phyloP scores from a whole-genome alignment of 2,113 vertebrate genomes.

The Dipodomys merriami region DNA sequence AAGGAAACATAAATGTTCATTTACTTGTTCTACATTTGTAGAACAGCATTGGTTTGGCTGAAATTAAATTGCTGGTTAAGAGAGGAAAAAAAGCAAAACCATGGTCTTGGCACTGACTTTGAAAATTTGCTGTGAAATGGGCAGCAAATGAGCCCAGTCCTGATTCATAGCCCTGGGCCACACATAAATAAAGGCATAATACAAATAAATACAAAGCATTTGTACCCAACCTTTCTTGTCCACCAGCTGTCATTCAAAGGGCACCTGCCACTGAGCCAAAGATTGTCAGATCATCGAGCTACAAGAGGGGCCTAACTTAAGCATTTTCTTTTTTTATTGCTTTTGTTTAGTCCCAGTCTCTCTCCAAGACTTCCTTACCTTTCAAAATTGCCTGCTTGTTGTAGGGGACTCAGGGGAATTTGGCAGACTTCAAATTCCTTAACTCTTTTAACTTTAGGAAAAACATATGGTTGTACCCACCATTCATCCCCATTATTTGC shows the following conservation, averaged over 20 bases:
- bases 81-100: slow-evolving; percentile 37
- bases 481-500: slow-evolving; percentile 74
- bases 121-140: slow-evolving; percentile 48
- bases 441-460: slow-evolving; percentile 71
- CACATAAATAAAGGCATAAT: not conserved
- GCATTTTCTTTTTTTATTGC: not conserved
- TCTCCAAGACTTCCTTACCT: not conserved
- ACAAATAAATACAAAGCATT: not conserved
- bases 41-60: slow-evolving; percentile 2
- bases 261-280: not conserved
- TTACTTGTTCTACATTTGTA: slow-evolving; percentile 23
- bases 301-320: not conserved
- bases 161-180: slow-evolving; percentile 2
- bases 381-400: slow-evolving; percentile 46
- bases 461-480: slow-evolving; percentile 73
- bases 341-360: not conserved
- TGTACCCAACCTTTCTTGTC: not conserved
- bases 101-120: not conserved
- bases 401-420: not conserved
- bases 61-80: slow-evolving; percentile 64
- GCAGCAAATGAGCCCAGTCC: not conserved
- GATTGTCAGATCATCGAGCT: not conserved
- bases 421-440: slow-evolving; percentile 62
- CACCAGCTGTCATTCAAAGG: not conserved
- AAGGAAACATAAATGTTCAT: slow-evolving; percentile 45